These are phyloP conservation scores for Neodiprion virginianus DNA, from an alignment of 1,140 invertebrate genomes.

Conservation along the genomic window DNA sequence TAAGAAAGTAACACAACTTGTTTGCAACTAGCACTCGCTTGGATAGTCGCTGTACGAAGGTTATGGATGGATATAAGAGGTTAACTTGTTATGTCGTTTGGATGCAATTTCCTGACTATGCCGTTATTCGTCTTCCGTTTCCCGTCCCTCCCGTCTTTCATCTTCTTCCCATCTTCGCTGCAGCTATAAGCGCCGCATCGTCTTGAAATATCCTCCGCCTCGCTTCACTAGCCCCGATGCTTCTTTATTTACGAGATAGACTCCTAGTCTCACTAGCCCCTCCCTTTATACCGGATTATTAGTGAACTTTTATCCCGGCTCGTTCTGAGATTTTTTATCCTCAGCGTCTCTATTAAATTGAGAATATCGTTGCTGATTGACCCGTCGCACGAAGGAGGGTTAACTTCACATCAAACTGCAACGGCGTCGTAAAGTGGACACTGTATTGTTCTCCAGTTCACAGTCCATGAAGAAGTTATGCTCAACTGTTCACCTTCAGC, in stretches of 20 bases:
- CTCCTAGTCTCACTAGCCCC: too few relatives aligned
- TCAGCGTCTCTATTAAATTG: neutral
- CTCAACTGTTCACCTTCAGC: too few relatives aligned
- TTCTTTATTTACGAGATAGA: too few relatives aligned
- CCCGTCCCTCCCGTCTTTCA: neutral
- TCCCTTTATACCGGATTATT: neutral
- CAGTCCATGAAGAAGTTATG: too few relatives aligned
- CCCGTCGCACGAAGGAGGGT: too few relatives aligned
- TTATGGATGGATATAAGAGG: slow-evolving; percentile 15
- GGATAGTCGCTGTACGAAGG: neutral
- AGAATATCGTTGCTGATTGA: neutral
- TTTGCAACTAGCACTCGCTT: slow-evolving; percentile 16
- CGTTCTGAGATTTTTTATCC: neutral
- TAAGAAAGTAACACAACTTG: slow-evolving; percentile 28
- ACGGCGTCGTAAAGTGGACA: too few relatives aligned
- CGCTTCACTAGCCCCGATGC: too few relatives aligned
- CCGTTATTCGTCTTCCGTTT: neutral
- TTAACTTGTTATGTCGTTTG: slow-evolving; percentile 1
- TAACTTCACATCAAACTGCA: too few relatives aligned
- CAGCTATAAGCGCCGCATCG: neutral
- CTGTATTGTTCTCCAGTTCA: too few relatives aligned
- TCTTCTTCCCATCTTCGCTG: neutral
- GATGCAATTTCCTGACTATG: neutral
- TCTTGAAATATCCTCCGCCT: neutral
- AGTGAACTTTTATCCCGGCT: neutral